Conservation (phyloP, 2,888 invertebrate species). For the Hydrotaea cyrtoneurina region DNA sequence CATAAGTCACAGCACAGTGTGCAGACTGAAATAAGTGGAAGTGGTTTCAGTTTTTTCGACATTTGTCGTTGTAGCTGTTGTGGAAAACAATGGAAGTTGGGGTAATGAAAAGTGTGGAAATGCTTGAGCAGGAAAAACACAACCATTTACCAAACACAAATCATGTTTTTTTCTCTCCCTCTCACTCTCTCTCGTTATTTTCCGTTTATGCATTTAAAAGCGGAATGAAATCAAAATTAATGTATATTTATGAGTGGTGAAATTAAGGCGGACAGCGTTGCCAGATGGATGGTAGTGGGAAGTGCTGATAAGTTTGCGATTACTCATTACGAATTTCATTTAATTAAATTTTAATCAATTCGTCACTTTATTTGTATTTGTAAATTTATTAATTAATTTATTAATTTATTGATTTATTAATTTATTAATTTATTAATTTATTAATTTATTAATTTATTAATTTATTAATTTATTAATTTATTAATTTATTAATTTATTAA, state of each 20-base stretch:
- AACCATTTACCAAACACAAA: conserved; percentile 42
- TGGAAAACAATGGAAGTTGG: not conserved
- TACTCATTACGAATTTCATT: too few relatives aligned
- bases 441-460: too few relatives aligned
- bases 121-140: not conserved
- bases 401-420: too few relatives aligned
- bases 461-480: too few relatives aligned
- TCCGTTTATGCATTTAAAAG: conserved; percentile 61
- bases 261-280: conserved; percentile 30
- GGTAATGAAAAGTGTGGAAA: conserved; percentile 22
- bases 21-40: not conserved
- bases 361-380: too few relatives aligned
- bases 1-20: conserved; percentile 33
- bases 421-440: too few relatives aligned
- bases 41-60: not conserved
- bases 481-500: too few relatives aligned
- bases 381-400: too few relatives aligned
- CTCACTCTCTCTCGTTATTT: too few relatives aligned
- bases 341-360: too few relatives aligned
- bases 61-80: not conserved
- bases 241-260: conserved; percentile 39
- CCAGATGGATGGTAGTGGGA: conserved; percentile 9
- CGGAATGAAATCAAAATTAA: conserved; percentile 53
- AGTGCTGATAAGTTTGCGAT: too few relatives aligned
- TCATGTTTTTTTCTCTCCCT: conserved; percentile 61